Evolutionary conservation across 2,797 vertebrate species (phyloP).

Genomic region (Amniataba percoides): DNA sequence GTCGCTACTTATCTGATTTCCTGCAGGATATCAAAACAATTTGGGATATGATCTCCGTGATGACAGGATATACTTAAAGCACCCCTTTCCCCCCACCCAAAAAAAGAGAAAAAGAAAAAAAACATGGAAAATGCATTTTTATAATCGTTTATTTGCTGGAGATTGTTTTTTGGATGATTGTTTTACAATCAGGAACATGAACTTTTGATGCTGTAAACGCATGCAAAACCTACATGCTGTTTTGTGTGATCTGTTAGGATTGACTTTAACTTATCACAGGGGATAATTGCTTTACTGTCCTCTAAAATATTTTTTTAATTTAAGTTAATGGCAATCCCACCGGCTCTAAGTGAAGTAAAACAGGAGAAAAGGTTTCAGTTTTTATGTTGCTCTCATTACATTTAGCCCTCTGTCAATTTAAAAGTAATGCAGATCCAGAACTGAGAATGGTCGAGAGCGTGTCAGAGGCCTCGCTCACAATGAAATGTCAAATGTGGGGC

Average conservation of each 20-base stretch:
- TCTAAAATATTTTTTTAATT: neutral
- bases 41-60: slow-evolving; percentile 69
- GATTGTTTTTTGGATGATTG: slow-evolving; percentile 62
- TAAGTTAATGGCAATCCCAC: neutral
- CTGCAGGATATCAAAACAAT: slow-evolving; percentile 80
- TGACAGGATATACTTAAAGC: slow-evolving; percentile 65
- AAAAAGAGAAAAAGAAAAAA: slow-evolving; percentile 32
- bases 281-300: neutral
- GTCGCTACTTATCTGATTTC: slow-evolving; percentile 79
- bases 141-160: slow-evolving; percentile 57
- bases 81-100: neutral
- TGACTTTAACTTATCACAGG: neutral
- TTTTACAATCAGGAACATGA: slow-evolving; percentile 30
- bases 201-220: neutral
- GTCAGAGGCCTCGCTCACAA: slow-evolving; percentile 1
- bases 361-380: neutral
- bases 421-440: neutral
- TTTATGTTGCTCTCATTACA: neutral
- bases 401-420: slow-evolving; percentile 3
- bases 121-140: slow-evolving; percentile 65
- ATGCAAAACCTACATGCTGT: slow-evolving; percentile 1
- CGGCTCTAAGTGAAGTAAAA: neutral
- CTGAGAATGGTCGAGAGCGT: neutral
- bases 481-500: slow-evolving; percentile 19
- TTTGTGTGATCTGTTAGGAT: neutral